These are phyloP conservation scores for Plebejus anna DNA, from an alignment of 2,888 invertebrate genomes.

Conservation along the genomic window DNA sequence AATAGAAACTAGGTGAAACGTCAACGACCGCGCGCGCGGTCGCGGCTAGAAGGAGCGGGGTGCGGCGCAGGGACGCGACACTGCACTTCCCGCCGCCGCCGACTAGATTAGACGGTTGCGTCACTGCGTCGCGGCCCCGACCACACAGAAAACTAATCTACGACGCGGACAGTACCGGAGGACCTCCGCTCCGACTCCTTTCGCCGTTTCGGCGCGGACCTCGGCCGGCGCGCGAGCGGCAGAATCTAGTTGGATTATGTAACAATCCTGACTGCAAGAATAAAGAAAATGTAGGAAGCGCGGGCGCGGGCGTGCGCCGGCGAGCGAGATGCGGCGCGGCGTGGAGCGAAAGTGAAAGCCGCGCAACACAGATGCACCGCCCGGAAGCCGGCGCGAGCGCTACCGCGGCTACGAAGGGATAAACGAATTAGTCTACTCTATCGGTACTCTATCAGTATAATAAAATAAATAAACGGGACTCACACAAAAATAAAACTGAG, in stretches of 20 bases:
- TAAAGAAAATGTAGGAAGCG: slow-evolving; percentile 61
- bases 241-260: slow-evolving; percentile 40
- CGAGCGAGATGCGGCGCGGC: slow-evolving; percentile 60
- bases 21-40: slow-evolving; percentile 74
- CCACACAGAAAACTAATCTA: slow-evolving; percentile 56
- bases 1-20: slow-evolving; percentile 80
- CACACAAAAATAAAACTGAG: background rate
- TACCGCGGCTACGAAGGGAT: slow-evolving; percentile 56
- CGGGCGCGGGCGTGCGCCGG: slow-evolving; percentile 50
- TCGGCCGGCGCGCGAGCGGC: background rate
- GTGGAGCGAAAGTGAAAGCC: slow-evolving; percentile 74
- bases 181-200: background rate
- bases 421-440: slow-evolving; percentile 36
- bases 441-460: slow-evolving; percentile 29
- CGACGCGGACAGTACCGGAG: slow-evolving; percentile 40
- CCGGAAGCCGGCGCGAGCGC: slow-evolving; percentile 61
- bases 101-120: slow-evolving; percentile 79
- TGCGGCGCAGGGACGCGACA: slow-evolving; percentile 76
- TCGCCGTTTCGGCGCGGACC: background rate
- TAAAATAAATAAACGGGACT: slow-evolving; percentile 12
- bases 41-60: slow-evolving; percentile 68
- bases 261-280: slow-evolving; percentile 50
- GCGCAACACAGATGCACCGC: slow-evolving; percentile 70
- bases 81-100: slow-evolving; percentile 79
- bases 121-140: slow-evolving; percentile 61